Evolutionary conservation across 2,113 vertebrate species (phyloP).

Genomic region (Nansenia antarctica): DNA sequence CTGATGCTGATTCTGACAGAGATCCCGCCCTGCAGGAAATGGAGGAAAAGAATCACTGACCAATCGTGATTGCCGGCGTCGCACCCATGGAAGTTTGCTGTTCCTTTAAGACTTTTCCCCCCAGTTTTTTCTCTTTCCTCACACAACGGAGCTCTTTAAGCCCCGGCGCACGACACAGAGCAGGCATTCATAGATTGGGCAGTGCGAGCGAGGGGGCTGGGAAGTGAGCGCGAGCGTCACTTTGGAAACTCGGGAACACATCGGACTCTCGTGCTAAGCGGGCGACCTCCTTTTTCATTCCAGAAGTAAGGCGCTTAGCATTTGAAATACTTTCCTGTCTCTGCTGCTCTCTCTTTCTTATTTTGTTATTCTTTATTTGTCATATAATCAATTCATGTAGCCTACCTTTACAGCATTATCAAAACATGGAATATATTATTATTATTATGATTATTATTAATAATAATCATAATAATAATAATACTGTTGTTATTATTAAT

Average conservation of each 20-base stretch:
- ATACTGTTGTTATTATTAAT: not conserved
- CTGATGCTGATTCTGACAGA: not conserved
- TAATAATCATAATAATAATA: too few species aligned
- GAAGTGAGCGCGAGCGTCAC: slow-evolving; percentile 68
- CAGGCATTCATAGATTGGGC: slow-evolving; percentile 77
- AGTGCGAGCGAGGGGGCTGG: slow-evolving; percentile 69
- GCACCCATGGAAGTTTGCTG: slow-evolving; percentile 33
- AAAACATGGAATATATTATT: not conserved
- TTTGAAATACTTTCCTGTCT: slow-evolving; percentile 55
- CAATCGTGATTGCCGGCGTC: slow-evolving; percentile 49
- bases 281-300: slow-evolving; percentile 67
- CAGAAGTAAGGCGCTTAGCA: slow-evolving; percentile 75
- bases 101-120: slow-evolving; percentile 71
- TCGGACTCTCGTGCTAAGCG: slow-evolving; percentile 71
- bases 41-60: slow-evolving; percentile 16
- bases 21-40: slow-evolving; percentile 35
- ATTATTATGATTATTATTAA: not conserved
- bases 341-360: slow-evolving; percentile 13
- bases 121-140: slow-evolving; percentile 43
- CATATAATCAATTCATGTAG: not conserved
- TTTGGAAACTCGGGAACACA: slow-evolving; percentile 68
- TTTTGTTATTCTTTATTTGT: slow-evolving; percentile 17
- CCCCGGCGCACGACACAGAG: slow-evolving; percentile 74
- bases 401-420: not conserved
- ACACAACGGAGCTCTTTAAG: slow-evolving; percentile 82